Percentiles rank a stretch among this genome's conserved stretches.
phyloP scores from a whole-genome alignment of 2,797 vertebrate genomes.

The Dicrostonyx torquatus region DNA sequence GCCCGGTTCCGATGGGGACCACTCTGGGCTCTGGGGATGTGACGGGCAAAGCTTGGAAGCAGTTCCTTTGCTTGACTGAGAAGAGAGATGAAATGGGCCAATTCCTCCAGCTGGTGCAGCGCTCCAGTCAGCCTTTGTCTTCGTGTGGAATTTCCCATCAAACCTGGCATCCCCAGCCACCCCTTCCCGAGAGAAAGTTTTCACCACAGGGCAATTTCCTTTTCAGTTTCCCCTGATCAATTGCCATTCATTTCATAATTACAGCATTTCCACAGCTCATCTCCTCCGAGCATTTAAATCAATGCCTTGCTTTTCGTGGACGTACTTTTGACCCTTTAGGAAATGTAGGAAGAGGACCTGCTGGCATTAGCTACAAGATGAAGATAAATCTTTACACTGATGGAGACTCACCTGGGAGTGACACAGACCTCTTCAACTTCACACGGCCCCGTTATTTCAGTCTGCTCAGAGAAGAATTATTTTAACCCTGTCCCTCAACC shows the following conservation, averaged over 20 bases:
- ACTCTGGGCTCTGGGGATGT: neutral
- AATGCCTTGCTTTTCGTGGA: conserved; percentile 37
- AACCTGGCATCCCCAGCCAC: neutral
- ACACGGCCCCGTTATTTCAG: neutral
- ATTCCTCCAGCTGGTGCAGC: neutral
- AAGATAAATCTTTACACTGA: neutral
- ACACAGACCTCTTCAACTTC: neutral
- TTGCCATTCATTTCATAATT: conserved; percentile 68
- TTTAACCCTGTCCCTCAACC: neutral
- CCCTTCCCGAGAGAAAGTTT: neutral
- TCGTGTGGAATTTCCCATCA: neutral
- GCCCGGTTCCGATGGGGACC: neutral
- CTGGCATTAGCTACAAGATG: neutral
- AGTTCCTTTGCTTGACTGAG: neutral
- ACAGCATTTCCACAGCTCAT: conserved; percentile 53
- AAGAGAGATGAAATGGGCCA: neutral
- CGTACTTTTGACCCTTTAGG: neutral
- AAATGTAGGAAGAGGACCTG: conserved; percentile 14
- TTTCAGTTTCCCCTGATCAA: conserved; percentile 31
- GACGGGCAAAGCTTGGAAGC: neutral
- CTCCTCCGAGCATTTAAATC: conserved; percentile 57
- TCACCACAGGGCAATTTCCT: neutral
- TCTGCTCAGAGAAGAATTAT: neutral
- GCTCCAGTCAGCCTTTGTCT: neutral
- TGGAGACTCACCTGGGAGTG: neutral